Evolutionary conservation across 2,797 vertebrate species (phyloP).

Genomic region (Oreonectes daqikongensis): DNA sequence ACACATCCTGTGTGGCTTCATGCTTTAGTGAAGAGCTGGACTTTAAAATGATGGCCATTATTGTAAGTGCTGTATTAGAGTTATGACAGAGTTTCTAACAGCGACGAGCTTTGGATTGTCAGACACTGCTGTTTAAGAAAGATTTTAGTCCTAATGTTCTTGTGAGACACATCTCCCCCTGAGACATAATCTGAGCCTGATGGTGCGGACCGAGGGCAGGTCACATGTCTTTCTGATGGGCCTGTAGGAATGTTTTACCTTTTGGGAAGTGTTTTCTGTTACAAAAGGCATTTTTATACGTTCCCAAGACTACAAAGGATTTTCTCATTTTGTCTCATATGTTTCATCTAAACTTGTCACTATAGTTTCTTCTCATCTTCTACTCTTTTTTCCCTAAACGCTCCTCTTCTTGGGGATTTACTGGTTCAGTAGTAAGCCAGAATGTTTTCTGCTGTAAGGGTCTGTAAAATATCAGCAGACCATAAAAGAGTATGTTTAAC

Average conservation of each 20-base stretch:
- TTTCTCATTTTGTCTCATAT: not conserved
- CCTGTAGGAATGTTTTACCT: constrained; percentile 44
- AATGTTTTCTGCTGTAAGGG: constrained; percentile 42
- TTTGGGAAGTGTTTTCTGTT: constrained; percentile 52
- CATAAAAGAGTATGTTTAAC: constrained; percentile 53
- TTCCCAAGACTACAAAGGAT: constrained; percentile 28
- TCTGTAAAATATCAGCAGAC: constrained; percentile 45
- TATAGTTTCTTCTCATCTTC: not conserved
- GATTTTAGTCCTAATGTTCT: constrained; percentile 1
- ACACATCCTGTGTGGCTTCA: constrained; percentile 62
- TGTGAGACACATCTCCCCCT: not conserved
- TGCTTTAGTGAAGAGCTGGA: constrained; percentile 61
- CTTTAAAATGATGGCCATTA: constrained; percentile 49
- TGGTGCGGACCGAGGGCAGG: not conserved
- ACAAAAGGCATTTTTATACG: constrained; percentile 33
- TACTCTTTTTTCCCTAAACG: not conserved
- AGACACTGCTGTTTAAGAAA: constrained; percentile 12
- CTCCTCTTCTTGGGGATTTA: constrained; percentile 19
- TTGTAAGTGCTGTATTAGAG: constrained; percentile 13
- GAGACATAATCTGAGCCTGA: constrained; percentile 29
- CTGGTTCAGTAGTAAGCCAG: constrained; percentile 18
- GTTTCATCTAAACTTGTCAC: not conserved
- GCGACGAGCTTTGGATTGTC: not conserved
- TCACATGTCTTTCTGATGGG: constrained; percentile 35
- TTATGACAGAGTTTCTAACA: constrained; percentile 9